Evolutionary conservation across 2,113 vertebrate species (phyloP).

Genomic region (Trematomus loennbergii): DNA sequence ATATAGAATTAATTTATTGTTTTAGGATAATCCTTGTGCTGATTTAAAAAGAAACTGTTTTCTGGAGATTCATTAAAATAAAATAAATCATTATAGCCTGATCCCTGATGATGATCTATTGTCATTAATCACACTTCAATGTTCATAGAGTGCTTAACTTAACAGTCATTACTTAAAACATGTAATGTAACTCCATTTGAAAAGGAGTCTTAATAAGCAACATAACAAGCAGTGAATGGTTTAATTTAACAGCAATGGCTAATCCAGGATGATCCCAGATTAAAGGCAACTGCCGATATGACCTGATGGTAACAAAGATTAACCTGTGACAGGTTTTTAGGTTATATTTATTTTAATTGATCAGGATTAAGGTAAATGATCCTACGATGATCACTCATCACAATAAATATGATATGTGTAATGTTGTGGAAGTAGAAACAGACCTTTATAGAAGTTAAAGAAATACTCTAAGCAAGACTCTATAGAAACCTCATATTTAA

Average conservation of each 20-base stretch:
- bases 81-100: too few species aligned
- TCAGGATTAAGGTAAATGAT: neutral
- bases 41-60: neutral
- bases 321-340: too few species aligned
- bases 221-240: constrained; percentile 42
- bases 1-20: neutral
- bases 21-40: too few species aligned
- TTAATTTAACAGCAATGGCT: constrained; percentile 11
- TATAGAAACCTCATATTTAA: neutral
- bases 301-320: neutral
- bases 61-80: neutral
- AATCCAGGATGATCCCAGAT: constrained; percentile 68
- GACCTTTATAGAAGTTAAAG: neutral
- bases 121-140: neutral
- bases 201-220: neutral
- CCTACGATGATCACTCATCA: neutral
- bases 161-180: too few species aligned
- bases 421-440: too few species aligned
- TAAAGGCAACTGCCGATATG: constrained; percentile 36
- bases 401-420: neutral
- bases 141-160: neutral
- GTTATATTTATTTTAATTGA: neutral
- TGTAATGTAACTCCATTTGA: neutral
- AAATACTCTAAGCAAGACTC: neutral
- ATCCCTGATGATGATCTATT: too few species aligned